Evolutionary conservation across 2,888 invertebrate species (phyloP).

Genomic region (Pharmacophagus antenor): DNA sequence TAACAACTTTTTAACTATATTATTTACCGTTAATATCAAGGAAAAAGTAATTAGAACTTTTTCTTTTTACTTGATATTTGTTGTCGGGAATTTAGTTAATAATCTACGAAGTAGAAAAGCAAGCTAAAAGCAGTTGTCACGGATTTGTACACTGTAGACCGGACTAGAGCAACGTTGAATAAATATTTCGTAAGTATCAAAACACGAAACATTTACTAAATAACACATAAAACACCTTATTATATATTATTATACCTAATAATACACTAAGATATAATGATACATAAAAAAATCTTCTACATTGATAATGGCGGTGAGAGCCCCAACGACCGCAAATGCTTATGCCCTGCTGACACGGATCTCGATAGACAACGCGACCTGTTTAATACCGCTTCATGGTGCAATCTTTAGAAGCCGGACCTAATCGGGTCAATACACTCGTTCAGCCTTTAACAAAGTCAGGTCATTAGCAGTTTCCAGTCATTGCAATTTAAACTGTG

Average conservation of each 20-base stretch:
- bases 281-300: conserved; percentile 2
- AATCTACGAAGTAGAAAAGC: too few species aligned
- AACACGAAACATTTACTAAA: too few species aligned
- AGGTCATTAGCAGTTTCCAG: conserved; percentile 11
- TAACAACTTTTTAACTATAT: too few species aligned
- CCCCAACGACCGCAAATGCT: conserved; percentile 41
- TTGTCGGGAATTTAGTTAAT: too few species aligned
- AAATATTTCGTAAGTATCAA: too few species aligned
- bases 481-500: neutral
- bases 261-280: neutral
- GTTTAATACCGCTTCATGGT: conserved; percentile 53
- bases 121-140: too few species aligned
- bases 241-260: neutral
- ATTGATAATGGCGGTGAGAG: conserved; percentile 44
- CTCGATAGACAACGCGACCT: conserved; percentile 59
- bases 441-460: conserved; percentile 12
- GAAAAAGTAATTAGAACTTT: too few species aligned
- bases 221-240: too few species aligned
- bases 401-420: conserved; percentile 44
- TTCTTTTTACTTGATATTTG: too few species aligned
- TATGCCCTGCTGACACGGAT: conserved; percentile 54
- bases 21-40: too few species aligned
- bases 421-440: conserved; percentile 22
- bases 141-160: too few species aligned
- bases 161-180: too few species aligned